phyloP scores from a whole-genome alignment of 2,888 invertebrate species.

The Diaprepes abbreviatus region DNA sequence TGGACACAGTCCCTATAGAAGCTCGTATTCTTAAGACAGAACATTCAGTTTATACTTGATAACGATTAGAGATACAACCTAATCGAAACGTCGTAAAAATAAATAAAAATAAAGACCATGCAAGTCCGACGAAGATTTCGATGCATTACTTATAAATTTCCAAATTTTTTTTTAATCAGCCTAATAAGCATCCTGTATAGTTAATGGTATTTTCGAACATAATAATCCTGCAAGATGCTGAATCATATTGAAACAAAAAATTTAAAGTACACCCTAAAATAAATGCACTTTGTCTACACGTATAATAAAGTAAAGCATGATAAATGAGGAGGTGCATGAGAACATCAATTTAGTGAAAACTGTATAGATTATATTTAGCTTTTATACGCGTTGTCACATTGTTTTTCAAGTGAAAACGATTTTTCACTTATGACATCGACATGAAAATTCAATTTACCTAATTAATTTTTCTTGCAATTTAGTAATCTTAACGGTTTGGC shows the following conservation, averaged over 20 bases:
- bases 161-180: too few species aligned
- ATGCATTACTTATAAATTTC: too few species aligned
- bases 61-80: too few species aligned
- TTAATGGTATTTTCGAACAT: too few species aligned
- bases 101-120: too few species aligned
- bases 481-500: slow-evolving; percentile 1
- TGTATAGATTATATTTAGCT: slow-evolving; percentile 46
- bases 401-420: slow-evolving; percentile 40
- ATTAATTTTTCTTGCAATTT: slow-evolving; percentile 38
- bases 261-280: background rate
- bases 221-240: background rate
- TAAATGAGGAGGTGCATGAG: slow-evolving; percentile 30
- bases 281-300: background rate
- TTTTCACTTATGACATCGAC: slow-evolving; percentile 47
- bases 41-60: too few species aligned
- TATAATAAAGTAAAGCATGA: slow-evolving; percentile 27
- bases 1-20: too few species aligned
- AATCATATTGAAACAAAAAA: background rate
- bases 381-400: slow-evolving; percentile 41
- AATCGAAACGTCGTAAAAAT: too few species aligned
- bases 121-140: too few species aligned
- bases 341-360: slow-evolving; percentile 43
- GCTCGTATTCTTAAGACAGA: too few species aligned
- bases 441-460: slow-evolving; percentile 44
- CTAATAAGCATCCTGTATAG: too few species aligned